Evolutionary conservation across 1,140 invertebrate genomes (phyloP), one percentile per base, ranked within the genome.

Genomic region (Scaptomyza pallida): DNA sequence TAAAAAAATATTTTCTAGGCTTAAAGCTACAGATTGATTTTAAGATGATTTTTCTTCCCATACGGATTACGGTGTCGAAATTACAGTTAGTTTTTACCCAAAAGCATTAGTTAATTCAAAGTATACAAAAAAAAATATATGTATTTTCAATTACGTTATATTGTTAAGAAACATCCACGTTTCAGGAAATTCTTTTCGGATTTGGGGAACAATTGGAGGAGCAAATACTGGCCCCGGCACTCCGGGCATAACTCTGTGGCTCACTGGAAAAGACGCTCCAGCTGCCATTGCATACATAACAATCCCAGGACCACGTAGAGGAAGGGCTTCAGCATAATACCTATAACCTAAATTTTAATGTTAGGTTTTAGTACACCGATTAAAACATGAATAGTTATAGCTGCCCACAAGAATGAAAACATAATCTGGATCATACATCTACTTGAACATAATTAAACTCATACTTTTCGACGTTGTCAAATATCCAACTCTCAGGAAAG

Each of bases 121-220:
- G 23, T 15, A 43, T 43, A 13, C 10, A 2, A 26, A 26, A 26
- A 26, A 4, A 4, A 26, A 26, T 5, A 26, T 26, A 26, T 5
- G 3, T n/a, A 3, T 45, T 35, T 26, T 15, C 37, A 54, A 62
- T 69, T 69, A 69, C 65, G 41, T 68, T 48, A 43, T 26, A 4
- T 74, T 37, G 21, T 52, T 69, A n/a, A 23, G 17, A 62, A 71
- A 82, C 9, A 88, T 74, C 68, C 81, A 86, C 19, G 60, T 89
- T 68, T 89, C 82, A 5, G 83, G 65, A 72, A 86, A 89, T 5
- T 83, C 64, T 70, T 78, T 75, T 8, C 81, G 74, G 41, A 72
- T 48, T 40, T 57, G 54, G 3, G 62, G 57, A 5, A 47, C 26
- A 23, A 4, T 40, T 10, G 21, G 30, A 6, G 26, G 30, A 60